Evolutionary conservation across 1,140 invertebrate genomes (phyloP).

Genomic region (Platyscapa corneri): DNA sequence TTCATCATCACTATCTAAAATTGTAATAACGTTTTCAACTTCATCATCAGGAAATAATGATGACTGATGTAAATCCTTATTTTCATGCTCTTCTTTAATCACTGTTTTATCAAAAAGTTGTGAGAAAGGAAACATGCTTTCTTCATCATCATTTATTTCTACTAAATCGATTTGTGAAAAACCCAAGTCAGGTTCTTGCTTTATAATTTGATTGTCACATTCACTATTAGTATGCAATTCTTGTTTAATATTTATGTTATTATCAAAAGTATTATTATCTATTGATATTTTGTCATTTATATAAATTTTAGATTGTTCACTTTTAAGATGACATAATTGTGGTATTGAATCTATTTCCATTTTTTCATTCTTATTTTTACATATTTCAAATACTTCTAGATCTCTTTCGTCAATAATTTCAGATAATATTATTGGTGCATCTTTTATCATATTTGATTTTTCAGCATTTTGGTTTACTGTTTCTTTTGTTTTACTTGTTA

Average conservation of each 20-base stretch:
- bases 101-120: constrained; percentile 58
- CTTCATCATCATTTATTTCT: constrained; percentile 60
- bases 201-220: neutral
- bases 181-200: neutral
- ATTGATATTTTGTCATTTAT: neutral
- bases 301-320: neutral
- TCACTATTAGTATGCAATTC: neutral
- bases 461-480: neutral
- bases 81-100: constrained; percentile 49
- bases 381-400: neutral
- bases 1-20: constrained; percentile 62
- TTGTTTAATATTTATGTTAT: constrained; percentile 7
- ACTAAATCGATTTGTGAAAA: constrained; percentile 59
- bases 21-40: constrained; percentile 55
- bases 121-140: constrained; percentile 59
- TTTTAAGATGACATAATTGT: neutral
- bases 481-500: neutral
- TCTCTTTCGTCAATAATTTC: constrained; percentile 18
- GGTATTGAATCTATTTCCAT: constrained; percentile 9
- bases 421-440: neutral
- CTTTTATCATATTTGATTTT: neutral
- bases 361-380: constrained; percentile 13
- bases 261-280: neutral
- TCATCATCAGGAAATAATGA: constrained; percentile 44
- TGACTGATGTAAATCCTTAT: constrained; percentile 9